Conservation (phyloP, 2,113 vertebrate species). For the Grantiella picta region DNA sequence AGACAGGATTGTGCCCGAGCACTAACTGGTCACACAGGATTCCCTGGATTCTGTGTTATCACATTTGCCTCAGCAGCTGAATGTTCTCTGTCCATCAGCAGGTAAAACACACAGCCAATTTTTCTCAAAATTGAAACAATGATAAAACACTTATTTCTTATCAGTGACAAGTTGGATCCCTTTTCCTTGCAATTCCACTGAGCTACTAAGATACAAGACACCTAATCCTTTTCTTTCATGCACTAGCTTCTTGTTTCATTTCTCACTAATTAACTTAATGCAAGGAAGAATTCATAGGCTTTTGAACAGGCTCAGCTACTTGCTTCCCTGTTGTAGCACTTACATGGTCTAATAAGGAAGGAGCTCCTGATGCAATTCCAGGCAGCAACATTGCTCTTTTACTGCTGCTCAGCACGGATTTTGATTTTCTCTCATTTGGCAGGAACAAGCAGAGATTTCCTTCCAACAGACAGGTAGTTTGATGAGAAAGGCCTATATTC, state of each 20-base stretch:
- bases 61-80: background rate
- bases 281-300: slow-evolving; percentile 2
- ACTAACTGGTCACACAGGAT: background rate
- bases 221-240: background rate
- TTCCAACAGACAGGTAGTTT: background rate
- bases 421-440: slow-evolving; percentile 12
- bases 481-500: background rate
- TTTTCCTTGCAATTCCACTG: background rate
- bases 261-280: slow-evolving; percentile 40
- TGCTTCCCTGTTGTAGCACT: background rate
- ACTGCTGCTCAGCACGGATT: background rate
- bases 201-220: slow-evolving; percentile 3
- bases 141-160: slow-evolving; percentile 3
- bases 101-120: background rate
- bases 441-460: background rate
- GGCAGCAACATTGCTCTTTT: background rate
- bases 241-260: background rate
- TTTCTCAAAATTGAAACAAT: background rate
- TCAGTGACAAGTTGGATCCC: background rate
- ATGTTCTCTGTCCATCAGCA: background rate
- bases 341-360: background rate
- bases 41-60: background rate
- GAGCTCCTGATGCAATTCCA: background rate
- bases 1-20: background rate
- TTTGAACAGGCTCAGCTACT: background rate